A percentile compares a stretch with the other conserved stretches of the same genome.
phyloP scores from a whole-genome alignment of 2,113 vertebrate species.

The Brachirus orientalis region DNA sequence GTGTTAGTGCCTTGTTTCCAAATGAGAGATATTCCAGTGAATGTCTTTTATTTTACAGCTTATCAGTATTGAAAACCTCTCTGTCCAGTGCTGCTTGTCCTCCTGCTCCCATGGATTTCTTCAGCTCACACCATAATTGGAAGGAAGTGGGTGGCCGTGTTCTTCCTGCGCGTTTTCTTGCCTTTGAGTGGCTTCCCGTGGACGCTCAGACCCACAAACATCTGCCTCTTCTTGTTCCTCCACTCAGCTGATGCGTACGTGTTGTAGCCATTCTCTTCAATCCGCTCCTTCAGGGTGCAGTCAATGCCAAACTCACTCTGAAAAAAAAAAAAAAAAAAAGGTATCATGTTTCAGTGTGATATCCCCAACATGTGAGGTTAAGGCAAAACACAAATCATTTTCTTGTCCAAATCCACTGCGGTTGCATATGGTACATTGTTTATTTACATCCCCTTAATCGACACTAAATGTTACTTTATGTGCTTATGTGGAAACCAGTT shows the following conservation, averaged over 20 bases:
- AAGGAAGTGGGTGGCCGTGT: constrained; percentile 96
- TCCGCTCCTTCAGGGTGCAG: constrained; percentile 95
- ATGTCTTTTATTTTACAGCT: constrained; percentile 50
- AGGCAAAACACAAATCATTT: constrained; percentile 26
- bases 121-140: constrained; percentile 85
- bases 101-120: constrained; percentile 31
- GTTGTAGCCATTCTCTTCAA: constrained; percentile 98
- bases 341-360: constrained; percentile 34
- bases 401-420: constrained; percentile 11
- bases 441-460: constrained; percentile 25
- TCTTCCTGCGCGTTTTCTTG: constrained; percentile 93
- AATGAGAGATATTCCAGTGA: constrained; percentile 53
- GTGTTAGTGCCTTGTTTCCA: constrained; percentile 70
- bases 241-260: constrained; percentile 95
- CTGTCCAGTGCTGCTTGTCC: constrained; percentile 67
- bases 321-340: constrained; percentile 59
- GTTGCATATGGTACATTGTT: constrained; percentile 13
- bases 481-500: constrained; percentile 18
- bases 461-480: constrained; percentile 15
- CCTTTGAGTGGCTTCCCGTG: constrained; percentile 91
- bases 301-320: constrained; percentile 94
- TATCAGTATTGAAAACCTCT: constrained; percentile 57
- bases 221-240: constrained; percentile 93
- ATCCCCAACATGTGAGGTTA: constrained; percentile 28
- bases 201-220: constrained; percentile 96